These are phyloP conservation scores for Holacanthella duospinosa DNA, from an alignment of 2,888 invertebrate species.

Conservation along the genomic window DNA sequence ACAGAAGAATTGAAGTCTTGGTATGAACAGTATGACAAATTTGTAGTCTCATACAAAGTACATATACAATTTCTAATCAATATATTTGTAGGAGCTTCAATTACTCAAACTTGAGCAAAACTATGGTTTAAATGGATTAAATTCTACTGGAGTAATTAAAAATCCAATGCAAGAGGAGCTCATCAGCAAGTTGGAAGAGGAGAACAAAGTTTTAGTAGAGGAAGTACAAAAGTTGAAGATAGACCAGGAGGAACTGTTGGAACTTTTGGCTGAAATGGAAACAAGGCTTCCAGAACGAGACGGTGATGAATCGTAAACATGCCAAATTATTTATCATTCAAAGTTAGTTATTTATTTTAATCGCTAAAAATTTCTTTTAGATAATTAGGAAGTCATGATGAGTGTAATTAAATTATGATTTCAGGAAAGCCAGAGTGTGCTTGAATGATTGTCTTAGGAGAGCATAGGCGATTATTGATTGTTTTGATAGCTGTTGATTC, in stretches of 20 bases:
- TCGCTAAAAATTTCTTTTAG: too few relatives aligned
- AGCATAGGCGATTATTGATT: too few relatives aligned
- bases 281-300: constrained; percentile 13
- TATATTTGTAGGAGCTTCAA: constrained; percentile 7
- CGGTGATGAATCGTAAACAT: not conserved
- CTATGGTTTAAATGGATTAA: not conserved
- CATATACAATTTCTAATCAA: not conserved
- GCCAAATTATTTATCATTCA: too few relatives aligned
- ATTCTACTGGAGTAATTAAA: not conserved
- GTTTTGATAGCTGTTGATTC: too few relatives aligned
- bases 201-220: constrained; percentile 40
- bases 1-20: constrained; percentile 53
- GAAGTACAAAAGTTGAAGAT: constrained; percentile 60
- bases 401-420: too few relatives aligned
- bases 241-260: constrained; percentile 88
- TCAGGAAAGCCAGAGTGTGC: too few relatives aligned
- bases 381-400: too few relatives aligned
- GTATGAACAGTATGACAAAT: too few relatives aligned
- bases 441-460: too few relatives aligned
- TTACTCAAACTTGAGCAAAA: constrained; percentile 4
- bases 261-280: constrained; percentile 81
- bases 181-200: constrained; percentile 35
- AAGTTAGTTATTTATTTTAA: too few relatives aligned
- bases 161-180: constrained; percentile 36
- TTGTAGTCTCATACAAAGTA: not conserved